These are phyloP conservation scores for Lontra canadensis DNA, from an alignment of 2,113 vertebrate species.

Conservation along the genomic window DNA sequence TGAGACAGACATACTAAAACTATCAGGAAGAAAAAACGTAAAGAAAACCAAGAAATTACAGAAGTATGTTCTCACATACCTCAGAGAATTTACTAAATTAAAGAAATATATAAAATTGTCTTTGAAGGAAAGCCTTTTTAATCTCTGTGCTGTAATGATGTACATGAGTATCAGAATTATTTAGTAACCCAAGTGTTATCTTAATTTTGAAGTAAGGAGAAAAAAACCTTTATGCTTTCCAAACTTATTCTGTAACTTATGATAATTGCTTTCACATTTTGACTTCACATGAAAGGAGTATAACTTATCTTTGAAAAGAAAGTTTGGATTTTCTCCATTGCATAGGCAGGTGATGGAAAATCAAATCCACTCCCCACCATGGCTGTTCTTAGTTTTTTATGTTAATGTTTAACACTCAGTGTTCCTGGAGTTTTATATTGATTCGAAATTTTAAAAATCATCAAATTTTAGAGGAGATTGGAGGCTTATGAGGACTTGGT, in stretches of 20 bases:
- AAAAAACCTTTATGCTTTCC: slow-evolving; percentile 24
- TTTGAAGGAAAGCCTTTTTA: not conserved
- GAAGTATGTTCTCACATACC: not conserved
- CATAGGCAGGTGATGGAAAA: slow-evolving; percentile 8
- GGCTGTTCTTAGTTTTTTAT: not conserved
- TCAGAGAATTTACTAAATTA: not conserved
- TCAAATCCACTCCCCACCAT: not conserved
- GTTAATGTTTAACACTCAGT: slow-evolving; percentile 35
- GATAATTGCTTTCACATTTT: slow-evolving; percentile 57
- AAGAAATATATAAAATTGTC: not conserved
- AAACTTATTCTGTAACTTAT: slow-evolving; percentile 53
- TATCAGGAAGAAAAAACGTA: not conserved
- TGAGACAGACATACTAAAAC: slow-evolving; percentile 23
- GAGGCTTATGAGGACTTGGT: not conserved
- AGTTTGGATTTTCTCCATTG: slow-evolving; percentile 25
- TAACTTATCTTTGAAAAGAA: slow-evolving; percentile 45
- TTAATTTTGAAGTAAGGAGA: slow-evolving; percentile 46
- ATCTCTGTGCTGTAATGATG: not conserved
- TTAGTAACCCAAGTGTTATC: slow-evolving; percentile 19
- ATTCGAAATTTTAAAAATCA: slow-evolving; percentile 21
- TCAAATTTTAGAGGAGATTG: not conserved
- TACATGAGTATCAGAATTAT: slow-evolving; percentile 31
- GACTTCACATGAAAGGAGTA: slow-evolving; percentile 12
- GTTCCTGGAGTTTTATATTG: not conserved
- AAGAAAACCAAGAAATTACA: not conserved